phyloP scores from a whole-genome alignment of 2,797 vertebrate species.

The Phalloptychus januarius region DNA sequence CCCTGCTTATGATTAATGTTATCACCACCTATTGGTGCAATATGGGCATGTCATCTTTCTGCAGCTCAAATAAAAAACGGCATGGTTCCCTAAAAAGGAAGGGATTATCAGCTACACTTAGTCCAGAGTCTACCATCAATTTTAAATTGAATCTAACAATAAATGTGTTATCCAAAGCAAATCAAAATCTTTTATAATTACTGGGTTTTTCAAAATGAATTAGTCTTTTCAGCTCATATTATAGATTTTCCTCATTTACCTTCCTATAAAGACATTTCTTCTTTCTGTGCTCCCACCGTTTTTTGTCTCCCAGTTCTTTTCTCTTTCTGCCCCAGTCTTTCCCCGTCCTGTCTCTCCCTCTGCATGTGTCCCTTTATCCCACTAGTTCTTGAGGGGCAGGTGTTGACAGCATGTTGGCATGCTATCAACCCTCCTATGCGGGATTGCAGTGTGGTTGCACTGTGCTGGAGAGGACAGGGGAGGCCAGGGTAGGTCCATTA shows the following conservation, averaged over 20 bases:
- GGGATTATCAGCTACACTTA: neutral
- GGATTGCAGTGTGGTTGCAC: constrained; percentile 56
- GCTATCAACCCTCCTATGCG: constrained; percentile 67
- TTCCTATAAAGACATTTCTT: neutral
- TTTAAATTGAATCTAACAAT: neutral
- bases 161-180: neutral
- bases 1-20: neutral
- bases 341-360: constrained; percentile 38
- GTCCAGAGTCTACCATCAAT: neutral
- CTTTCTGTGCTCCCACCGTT: constrained; percentile 13
- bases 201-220: neutral
- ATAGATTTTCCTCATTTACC: neutral
- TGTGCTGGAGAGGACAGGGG: constrained; percentile 65
- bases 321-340: constrained; percentile 30
- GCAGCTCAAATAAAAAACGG: neutral
- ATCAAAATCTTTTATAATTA: neutral
- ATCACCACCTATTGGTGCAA: neutral
- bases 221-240: neutral
- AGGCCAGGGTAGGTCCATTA: constrained; percentile 79
- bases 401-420: constrained; percentile 80
- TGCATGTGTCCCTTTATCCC: constrained; percentile 67
- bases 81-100: neutral
- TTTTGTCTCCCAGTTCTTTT: neutral
- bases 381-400: constrained; percentile 67
- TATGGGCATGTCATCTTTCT: neutral